phyloP scores from a whole-genome alignment of 2,113 vertebrate species.

The Chionis minor region DNA sequence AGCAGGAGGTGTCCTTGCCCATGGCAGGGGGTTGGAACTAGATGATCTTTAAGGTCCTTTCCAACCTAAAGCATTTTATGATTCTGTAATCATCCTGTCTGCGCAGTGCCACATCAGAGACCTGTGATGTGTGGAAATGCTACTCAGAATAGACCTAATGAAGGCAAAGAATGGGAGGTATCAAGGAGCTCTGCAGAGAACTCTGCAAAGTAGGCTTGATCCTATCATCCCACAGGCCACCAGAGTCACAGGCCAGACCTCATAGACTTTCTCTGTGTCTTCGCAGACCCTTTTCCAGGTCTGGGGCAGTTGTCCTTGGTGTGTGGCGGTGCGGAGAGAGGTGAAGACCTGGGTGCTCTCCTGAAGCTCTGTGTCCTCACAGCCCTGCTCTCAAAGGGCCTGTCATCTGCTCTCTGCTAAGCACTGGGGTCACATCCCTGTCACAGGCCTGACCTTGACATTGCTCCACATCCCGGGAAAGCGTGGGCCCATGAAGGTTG shows the following conservation, averaged over 20 bases:
- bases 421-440: neutral
- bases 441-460: neutral
- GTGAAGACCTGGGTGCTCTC: neutral
- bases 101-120: neutral
- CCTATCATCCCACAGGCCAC: neutral
- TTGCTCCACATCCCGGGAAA: neutral
- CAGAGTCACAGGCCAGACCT: neutral
- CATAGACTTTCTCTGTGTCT: neutral
- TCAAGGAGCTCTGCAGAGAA: neutral
- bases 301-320: neutral
- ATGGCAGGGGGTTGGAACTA: too few species aligned
- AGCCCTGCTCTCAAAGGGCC: neutral
- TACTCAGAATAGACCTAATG: neutral
- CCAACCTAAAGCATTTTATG: too few species aligned
- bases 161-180: neutral
- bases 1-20: too few species aligned
- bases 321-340: neutral
- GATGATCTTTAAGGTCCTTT: too few species aligned
- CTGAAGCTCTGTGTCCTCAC: neutral
- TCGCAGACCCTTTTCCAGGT: neutral
- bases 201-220: neutral
- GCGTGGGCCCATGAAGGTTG: neutral
- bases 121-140: neutral
- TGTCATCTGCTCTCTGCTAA: neutral
- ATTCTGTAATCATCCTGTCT: neutral